Percentiles rank a stretch among this genome's conserved stretches.
phyloP scores from a whole-genome alignment of 2,113 vertebrate species.

The Canis aureus region DNA sequence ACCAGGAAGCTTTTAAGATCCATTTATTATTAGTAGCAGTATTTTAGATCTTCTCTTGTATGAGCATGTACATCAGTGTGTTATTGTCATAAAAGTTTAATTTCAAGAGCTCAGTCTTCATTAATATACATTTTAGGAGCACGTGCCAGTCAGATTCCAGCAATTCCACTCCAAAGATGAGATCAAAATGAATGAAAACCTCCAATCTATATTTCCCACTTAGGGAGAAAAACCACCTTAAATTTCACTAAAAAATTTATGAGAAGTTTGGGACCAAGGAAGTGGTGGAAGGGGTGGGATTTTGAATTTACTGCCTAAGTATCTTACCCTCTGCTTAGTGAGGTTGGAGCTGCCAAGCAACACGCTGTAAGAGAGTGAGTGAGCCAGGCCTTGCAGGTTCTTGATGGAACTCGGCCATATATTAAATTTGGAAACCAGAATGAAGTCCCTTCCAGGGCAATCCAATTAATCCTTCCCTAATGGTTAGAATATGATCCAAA shows the following conservation, averaged over 20 bases:
- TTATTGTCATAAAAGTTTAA: slow-evolving; percentile 66
- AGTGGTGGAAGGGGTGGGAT: not conserved
- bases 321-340: not conserved
- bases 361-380: rapidly evolving
- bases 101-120: not conserved
- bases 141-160: not conserved
- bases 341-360: not conserved
- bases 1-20: slow-evolving; percentile 78
- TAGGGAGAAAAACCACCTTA: not conserved
- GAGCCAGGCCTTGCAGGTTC: not conserved
- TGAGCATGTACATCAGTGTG: slow-evolving; percentile 5
- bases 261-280: not conserved
- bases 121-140: slow-evolving; percentile 47
- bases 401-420: not conserved
- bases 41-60: slow-evolving; percentile 70
- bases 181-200: not conserved
- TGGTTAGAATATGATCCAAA: not conserved
- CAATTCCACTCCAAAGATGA: not conserved
- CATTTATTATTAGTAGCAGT: slow-evolving; percentile 81
- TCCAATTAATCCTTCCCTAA: not conserved
- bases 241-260: not conserved
- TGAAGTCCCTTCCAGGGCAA: not conserved
- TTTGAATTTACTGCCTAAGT: not conserved
- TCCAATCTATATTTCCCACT: not conserved
- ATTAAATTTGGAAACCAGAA: slow-evolving; percentile 20